phyloP scores from a whole-genome alignment of 2,113 vertebrate species.

The Artemisiospiza belli region DNA sequence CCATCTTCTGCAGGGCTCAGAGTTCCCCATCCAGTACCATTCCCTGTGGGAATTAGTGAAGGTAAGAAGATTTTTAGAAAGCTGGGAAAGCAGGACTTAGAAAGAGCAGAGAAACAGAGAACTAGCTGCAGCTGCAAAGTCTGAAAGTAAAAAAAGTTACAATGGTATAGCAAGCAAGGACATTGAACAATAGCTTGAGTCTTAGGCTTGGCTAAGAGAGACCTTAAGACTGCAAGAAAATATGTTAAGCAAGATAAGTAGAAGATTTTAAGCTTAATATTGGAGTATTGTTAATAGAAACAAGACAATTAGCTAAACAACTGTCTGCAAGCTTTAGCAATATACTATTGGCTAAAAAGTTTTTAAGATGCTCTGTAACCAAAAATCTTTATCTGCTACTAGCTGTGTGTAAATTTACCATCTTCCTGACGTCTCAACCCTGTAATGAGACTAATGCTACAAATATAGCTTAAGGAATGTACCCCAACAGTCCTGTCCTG shows the following conservation, averaged over 20 bases:
- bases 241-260: background rate
- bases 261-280: background rate
- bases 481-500: background rate
- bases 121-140: background rate
- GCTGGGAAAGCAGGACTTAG: background rate
- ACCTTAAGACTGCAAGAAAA: background rate
- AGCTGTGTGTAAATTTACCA: background rate
- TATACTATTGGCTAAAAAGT: background rate
- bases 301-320: background rate
- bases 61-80: background rate
- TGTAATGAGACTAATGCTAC: background rate
- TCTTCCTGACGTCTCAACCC: background rate
- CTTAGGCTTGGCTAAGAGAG: background rate
- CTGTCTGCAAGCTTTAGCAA: background rate
- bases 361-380: background rate
- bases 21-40: background rate
- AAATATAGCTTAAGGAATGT: background rate
- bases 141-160: background rate
- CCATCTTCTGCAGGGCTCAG: background rate
- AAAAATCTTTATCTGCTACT: background rate
- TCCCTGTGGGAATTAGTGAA: background rate
- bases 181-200: background rate
- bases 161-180: background rate
- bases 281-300: no score
- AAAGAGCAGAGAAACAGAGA: background rate